phyloP scores from a whole-genome alignment of 2,888 invertebrate genomes.

The Callinectes sapidus region DNA sequence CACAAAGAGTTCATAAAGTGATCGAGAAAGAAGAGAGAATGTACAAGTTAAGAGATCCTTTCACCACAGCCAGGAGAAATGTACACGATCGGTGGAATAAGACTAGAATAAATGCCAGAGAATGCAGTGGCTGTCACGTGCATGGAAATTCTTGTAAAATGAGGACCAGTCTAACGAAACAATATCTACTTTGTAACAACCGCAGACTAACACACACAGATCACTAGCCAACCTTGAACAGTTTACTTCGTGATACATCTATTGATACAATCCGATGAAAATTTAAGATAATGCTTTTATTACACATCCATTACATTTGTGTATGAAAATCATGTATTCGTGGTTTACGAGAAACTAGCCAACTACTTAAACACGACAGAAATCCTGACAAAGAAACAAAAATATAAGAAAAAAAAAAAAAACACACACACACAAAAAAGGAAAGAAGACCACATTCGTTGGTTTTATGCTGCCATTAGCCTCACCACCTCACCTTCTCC shows the following conservation, averaged over 20 bases:
- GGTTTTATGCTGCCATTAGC: not conserved
- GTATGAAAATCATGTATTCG: too few relatives aligned
- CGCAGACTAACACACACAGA: not conserved
- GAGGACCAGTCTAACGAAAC: not conserved
- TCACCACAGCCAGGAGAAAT: not conserved
- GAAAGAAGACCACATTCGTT: not conserved
- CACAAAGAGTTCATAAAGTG: not conserved
- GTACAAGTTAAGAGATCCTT: not conserved
- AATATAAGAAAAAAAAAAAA: not conserved
- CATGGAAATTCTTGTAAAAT: not conserved
- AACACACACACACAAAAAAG: not conserved
- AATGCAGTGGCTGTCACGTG: not conserved
- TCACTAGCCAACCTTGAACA: not conserved
- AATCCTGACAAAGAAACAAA: not conserved
- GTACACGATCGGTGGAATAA: not conserved
- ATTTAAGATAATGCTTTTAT: not conserved
- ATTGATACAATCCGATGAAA: not conserved
- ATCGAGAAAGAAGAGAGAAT: not conserved
- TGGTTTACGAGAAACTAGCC: not conserved
- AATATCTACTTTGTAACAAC: not conserved
- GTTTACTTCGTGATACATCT: not conserved
- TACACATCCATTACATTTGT: too few relatives aligned
- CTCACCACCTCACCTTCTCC: not conserved
- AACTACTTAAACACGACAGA: not conserved
- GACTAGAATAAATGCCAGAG: not conserved